phyloP scores from a whole-genome alignment of 2,797 vertebrate species.

The Lacerta viridis region DNA sequence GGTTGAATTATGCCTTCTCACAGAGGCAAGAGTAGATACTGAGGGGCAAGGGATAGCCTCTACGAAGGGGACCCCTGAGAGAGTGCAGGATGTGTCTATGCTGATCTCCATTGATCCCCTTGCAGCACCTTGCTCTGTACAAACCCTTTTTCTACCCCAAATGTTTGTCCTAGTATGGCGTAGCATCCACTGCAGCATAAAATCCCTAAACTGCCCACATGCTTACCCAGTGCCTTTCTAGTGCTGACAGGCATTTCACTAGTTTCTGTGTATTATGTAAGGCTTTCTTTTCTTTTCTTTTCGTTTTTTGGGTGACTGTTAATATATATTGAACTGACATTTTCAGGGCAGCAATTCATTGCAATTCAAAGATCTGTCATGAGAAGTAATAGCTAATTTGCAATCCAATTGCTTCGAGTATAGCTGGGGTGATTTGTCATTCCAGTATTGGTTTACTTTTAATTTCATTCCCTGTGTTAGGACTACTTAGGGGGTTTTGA shows the following conservation, averaged over 20 bases:
- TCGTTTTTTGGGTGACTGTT: neutral
- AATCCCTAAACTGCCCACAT: neutral
- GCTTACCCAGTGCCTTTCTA: neutral
- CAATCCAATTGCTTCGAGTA: neutral
- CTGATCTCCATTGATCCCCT: neutral
- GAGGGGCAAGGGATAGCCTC: neutral
- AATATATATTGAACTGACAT: slow-evolving; percentile 7
- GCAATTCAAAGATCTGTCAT: slow-evolving; percentile 6
- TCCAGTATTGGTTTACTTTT: neutral
- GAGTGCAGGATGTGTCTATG: neutral
- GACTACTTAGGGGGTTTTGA: neutral
- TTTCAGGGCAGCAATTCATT: slow-evolving; percentile 27
- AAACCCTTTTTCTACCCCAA: neutral
- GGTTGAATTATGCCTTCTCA: neutral
- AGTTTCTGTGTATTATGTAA: neutral
- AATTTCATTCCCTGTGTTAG: neutral
- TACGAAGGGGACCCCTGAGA: neutral
- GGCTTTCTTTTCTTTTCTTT: neutral
- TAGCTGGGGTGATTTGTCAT: neutral
- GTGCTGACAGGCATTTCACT: neutral
- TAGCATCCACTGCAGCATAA: neutral
- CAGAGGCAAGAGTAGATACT: no score
- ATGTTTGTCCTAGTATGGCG: neutral
- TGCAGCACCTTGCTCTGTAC: no score
- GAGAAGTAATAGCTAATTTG: neutral